phyloP scores from a whole-genome alignment of 2,113 vertebrate genomes.

The Triplophysa dalaica region DNA sequence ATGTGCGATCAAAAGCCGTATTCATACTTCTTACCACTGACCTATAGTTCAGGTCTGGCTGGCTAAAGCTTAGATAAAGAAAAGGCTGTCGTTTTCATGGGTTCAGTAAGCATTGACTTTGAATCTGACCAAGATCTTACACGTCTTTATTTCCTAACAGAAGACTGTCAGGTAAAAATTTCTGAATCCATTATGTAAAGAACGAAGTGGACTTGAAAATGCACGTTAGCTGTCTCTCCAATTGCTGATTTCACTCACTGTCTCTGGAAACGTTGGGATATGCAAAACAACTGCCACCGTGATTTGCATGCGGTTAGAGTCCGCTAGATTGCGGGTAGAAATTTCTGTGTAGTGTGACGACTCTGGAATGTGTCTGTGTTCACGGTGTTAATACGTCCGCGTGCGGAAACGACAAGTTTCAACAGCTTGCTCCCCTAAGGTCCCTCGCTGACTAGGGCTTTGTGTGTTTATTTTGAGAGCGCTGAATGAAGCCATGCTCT shows the following conservation, averaged over 20 bases:
- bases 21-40: conserved; percentile 27
- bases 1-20: conserved; percentile 23
- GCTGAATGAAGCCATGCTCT: conserved; percentile 37
- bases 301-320: conserved; percentile 52
- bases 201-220: background rate
- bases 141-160: conserved; percentile 14
- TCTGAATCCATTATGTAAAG: background rate
- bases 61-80: conserved; percentile 16
- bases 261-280: conserved; percentile 35
- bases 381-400: conserved; percentile 43
- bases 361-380: conserved; percentile 50
- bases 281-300: conserved; percentile 44
- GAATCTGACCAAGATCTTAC: background rate
- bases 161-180: conserved; percentile 18
- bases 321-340: conserved; percentile 36
- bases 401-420: conserved; percentile 44
- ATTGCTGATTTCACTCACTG: conserved; percentile 12
- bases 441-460: conserved; percentile 32
- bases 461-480: conserved; percentile 37
- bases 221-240: background rate
- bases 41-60: conserved; percentile 24
- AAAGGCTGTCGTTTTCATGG: background rate
- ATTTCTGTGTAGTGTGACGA: conserved; percentile 34
- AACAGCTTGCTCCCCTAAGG: conserved; percentile 41
- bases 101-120: background rate